phyloP scores from a whole-genome alignment of 37 sponge, comb jelly and placozoan species.

The Crambe crambe region DNA sequence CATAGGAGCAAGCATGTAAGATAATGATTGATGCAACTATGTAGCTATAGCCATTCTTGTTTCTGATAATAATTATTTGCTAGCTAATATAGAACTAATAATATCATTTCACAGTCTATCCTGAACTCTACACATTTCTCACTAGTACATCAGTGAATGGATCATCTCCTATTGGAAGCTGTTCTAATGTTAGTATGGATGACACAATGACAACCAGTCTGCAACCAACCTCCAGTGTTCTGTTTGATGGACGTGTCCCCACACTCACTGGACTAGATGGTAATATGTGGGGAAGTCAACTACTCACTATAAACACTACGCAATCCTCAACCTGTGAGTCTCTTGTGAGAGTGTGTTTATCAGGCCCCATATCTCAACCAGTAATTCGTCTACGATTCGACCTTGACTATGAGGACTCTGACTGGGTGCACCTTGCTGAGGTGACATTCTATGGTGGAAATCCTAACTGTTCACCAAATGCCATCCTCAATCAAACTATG shows the following conservation, averaged over 20 bases:
- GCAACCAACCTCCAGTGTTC: neutral
- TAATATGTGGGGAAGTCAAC: neutral
- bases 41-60: too few species aligned
- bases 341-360: neutral
- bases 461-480: neutral
- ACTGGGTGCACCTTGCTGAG: neutral
- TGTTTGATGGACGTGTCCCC: neutral
- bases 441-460: neutral
- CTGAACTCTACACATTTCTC: neutral
- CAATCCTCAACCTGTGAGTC: neutral
- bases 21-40: too few species aligned
- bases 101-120: neutral
- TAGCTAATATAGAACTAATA: too few species aligned
- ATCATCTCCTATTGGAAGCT: neutral
- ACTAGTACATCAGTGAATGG: neutral
- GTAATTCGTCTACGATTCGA: neutral
- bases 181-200: neutral
- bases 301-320: neutral
- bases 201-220: neutral
- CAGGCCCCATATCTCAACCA: neutral
- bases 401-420: too few species aligned
- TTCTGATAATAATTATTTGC: too few species aligned
- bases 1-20: too few species aligned
- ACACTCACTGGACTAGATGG: neutral
- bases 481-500: neutral